phyloP scores from a whole-genome alignment of 2,797 vertebrate species.

The Menidia menidia region DNA sequence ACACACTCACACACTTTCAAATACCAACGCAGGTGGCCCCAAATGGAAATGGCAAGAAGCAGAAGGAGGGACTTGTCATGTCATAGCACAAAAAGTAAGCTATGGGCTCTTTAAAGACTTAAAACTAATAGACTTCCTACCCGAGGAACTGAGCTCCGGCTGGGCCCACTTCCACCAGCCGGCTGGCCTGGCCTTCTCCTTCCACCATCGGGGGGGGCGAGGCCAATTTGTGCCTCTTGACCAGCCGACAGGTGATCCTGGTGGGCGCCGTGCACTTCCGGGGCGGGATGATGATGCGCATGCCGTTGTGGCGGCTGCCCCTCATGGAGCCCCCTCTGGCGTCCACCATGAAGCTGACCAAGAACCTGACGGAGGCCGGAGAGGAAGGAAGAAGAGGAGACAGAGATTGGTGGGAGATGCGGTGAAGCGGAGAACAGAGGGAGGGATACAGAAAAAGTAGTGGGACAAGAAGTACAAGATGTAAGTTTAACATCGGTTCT shows the following conservation, averaged over 20 bases:
- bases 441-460: conserved; percentile 7
- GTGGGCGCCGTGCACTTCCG: conserved; percentile 98
- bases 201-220: conserved; percentile 98
- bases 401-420: conserved; percentile 10
- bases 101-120: neutral
- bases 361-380: conserved; percentile 84
- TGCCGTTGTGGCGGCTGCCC: conserved; percentile 96
- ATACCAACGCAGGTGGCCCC: conserved; percentile 47
- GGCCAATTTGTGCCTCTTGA: conserved; percentile 96
- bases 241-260: conserved; percentile 96
- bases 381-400: conserved; percentile 12
- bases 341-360: conserved; percentile 99
- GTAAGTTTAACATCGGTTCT: conserved; percentile 30
- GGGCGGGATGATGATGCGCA: conserved; percentile 98
- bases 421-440: neutral
- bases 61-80: conserved; percentile 49
- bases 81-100: conserved; percentile 41
- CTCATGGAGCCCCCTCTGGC: conserved; percentile 97
- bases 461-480: conserved; percentile 13
- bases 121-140: conserved; percentile 71
- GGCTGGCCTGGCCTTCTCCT: conserved; percentile 96
- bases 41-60: conserved; percentile 70
- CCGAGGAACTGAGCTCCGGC: conserved; percentile 98
- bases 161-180: conserved; percentile 97
- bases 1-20: conserved; percentile 25